These are phyloP conservation scores for Pollenia labialis DNA, from an alignment of 2,888 invertebrate species.

Conservation along the genomic window DNA sequence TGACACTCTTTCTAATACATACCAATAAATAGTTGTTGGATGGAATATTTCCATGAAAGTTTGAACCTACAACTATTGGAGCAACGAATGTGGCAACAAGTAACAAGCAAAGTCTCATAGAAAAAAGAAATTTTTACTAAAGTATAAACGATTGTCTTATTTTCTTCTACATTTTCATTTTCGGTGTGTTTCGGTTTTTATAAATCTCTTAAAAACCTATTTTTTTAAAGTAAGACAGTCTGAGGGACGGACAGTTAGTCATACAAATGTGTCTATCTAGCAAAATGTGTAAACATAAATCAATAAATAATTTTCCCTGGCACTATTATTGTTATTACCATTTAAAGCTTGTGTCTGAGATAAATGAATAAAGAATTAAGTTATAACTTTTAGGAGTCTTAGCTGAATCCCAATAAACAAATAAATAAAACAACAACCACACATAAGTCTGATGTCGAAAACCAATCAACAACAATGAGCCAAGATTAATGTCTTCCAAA, in stretches of 20 bases:
- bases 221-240: constrained; percentile 32
- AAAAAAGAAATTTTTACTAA: background rate
- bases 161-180: constrained; percentile 18
- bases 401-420: constrained; percentile 58
- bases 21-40: constrained; percentile 26
- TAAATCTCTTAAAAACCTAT: constrained; percentile 58
- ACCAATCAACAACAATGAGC: constrained; percentile 71
- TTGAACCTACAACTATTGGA: constrained; percentile 4
- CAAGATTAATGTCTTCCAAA: constrained; percentile 70
- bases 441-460: constrained; percentile 68
- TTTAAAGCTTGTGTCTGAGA: constrained; percentile 61
- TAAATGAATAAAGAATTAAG: constrained; percentile 65
- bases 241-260: constrained; percentile 11
- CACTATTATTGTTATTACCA: constrained; percentile 60
- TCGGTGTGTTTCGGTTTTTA: background rate
- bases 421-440: constrained; percentile 40
- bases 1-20: constrained; percentile 58
- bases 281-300: constrained; percentile 66
- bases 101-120: constrained; percentile 36
- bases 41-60: background rate
- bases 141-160: background rate
- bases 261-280: constrained; percentile 24
- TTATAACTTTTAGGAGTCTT: constrained; percentile 64
- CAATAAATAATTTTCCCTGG: constrained; percentile 69
- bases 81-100: constrained; percentile 49